Percentiles rank a stretch among this genome's conserved stretches.
These are phyloP conservation scores for Zygogramma bicolorata DNA, from an alignment of 2,888 invertebrate genomes.

Conservation along the genomic window DNA sequence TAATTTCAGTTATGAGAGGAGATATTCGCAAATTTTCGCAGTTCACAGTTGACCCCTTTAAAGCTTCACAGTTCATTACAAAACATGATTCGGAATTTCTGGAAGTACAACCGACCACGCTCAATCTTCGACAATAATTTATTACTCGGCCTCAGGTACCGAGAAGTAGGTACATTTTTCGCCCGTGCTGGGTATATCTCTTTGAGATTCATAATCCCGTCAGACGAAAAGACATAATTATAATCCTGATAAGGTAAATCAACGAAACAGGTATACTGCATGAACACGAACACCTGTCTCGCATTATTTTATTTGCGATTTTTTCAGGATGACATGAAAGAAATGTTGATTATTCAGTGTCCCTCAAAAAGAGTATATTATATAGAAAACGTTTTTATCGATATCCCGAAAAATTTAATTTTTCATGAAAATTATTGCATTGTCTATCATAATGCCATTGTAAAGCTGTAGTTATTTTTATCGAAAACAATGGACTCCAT, in stretches of 20 bases:
- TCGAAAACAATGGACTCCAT: too few relatives aligned
- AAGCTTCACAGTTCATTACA: not conserved
- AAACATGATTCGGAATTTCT: not conserved
- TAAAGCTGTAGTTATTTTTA: too few relatives aligned
- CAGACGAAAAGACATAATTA: not conserved
- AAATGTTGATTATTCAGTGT: too few relatives aligned
- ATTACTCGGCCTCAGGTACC: not conserved
- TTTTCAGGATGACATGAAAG: too few relatives aligned
- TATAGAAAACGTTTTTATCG: too few relatives aligned
- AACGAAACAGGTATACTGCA: not conserved
- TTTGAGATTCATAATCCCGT: not conserved
- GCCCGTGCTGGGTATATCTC: not conserved
- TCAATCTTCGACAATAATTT: not conserved
- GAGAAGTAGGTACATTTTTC: not conserved
- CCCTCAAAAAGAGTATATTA: too few relatives aligned
- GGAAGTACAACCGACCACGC: not conserved
- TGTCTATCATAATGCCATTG: too few relatives aligned
- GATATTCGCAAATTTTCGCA: not conserved
- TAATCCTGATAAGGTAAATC: not conserved
- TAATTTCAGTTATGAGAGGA: not conserved
- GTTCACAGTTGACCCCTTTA: not conserved
- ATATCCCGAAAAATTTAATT: too few relatives aligned
- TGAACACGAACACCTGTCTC: not conserved
- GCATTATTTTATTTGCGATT: too few relatives aligned
- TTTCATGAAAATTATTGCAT: too few relatives aligned